Percentiles rank a stretch among this genome's conserved stretches.
phyloP scores from a whole-genome alignment of 2,888 invertebrate genomes.

The Cheilosia variabilis region DNA sequence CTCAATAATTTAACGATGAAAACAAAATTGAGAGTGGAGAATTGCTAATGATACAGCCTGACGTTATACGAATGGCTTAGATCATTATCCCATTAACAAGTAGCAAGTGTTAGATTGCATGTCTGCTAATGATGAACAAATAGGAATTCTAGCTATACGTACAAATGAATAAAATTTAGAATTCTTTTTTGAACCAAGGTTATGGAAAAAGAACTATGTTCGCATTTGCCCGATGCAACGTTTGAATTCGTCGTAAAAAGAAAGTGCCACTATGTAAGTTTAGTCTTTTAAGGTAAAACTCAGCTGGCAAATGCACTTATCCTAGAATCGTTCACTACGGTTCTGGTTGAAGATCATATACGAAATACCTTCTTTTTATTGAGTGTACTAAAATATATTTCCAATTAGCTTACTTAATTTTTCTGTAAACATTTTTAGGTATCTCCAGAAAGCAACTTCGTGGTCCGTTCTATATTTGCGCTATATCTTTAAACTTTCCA shows the following conservation, averaged over 20 bases:
- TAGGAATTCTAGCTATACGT: background rate
- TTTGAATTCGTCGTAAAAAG: background rate
- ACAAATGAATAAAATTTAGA: background rate
- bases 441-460: too few species aligned
- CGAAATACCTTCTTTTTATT: too few species aligned
- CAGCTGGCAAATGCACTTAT: too few species aligned
- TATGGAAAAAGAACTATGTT: background rate
- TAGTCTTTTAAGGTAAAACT: too few species aligned
- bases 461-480: too few species aligned
- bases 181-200: constrained; percentile 18
- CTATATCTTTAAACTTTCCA: too few species aligned
- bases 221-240: background rate
- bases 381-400: too few species aligned
- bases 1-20: background rate
- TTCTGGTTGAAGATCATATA: too few species aligned
- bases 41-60: constrained; percentile 16
- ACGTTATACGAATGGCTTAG: constrained; percentile 12
- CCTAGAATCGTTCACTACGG: too few species aligned
- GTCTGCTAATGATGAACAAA: constrained; percentile 26
- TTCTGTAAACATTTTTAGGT: too few species aligned
- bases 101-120: constrained; percentile 43
- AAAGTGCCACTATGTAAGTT: too few species aligned
- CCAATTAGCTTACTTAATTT: too few species aligned
- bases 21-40: constrained; percentile 3
- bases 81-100: constrained; percentile 34